phyloP scores from a whole-genome alignment of 2,797 vertebrate species.

The Pseudotriccus pelzelni region DNA sequence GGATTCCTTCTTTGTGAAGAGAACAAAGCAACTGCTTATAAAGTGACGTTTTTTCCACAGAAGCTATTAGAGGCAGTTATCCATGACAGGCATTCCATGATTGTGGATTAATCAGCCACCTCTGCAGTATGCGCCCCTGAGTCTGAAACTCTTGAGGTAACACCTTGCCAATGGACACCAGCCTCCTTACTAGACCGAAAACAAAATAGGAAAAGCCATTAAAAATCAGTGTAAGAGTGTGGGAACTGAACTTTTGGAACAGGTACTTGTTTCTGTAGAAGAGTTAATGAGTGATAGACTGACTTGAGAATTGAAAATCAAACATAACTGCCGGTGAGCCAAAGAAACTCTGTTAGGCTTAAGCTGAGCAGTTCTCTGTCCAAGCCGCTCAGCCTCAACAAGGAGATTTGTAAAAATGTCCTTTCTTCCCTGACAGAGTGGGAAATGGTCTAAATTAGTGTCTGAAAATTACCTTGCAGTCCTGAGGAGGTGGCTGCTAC shows the following conservation, averaged over 20 bases:
- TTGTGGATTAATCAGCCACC: not conserved
- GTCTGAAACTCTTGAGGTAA: not conserved
- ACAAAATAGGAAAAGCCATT: not conserved
- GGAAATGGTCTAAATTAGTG: not conserved
- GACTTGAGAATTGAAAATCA: not conserved
- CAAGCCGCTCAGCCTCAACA: not conserved
- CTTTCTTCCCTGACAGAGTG: not conserved
- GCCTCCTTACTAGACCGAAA: not conserved
- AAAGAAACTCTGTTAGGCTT: not conserved
- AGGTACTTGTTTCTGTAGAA: not conserved
- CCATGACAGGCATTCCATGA: accelerated
- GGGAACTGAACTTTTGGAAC: not conserved
- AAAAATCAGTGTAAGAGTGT: not conserved
- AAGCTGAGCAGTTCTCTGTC: not conserved
- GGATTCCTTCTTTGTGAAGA: not conserved
- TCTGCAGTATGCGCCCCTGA: not conserved
- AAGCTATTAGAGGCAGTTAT: not conserved
- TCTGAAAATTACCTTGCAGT: not conserved
- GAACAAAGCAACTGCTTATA: not conserved
- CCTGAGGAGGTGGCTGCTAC: not conserved
- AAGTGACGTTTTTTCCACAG: not conserved
- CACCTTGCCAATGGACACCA: not conserved
- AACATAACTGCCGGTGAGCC: not conserved
- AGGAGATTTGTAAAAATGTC: not conserved
- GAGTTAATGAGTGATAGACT: not conserved